A percentile compares a stretch with the other conserved stretches of the same genome.
phyloP scores from a whole-genome alignment of 1,140 invertebrate genomes.

The Microvelia longipes region DNA sequence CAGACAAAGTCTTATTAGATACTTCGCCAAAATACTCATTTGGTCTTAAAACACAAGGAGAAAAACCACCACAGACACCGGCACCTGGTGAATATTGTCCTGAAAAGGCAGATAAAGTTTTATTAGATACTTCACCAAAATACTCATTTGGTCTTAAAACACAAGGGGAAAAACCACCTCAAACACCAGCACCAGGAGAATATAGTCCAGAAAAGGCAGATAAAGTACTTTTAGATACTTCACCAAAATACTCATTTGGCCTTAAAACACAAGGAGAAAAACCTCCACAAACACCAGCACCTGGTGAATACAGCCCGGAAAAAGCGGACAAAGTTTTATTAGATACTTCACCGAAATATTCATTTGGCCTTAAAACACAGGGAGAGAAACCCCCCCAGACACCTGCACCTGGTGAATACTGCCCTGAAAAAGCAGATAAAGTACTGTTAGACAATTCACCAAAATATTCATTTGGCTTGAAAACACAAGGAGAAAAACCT shows the following conservation, averaged over 20 bases:
- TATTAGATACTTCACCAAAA: constrained; percentile 47
- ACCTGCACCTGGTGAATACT: constrained; percentile 58
- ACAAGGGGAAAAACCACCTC: constrained; percentile 37
- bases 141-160: constrained; percentile 51
- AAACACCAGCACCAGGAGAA: constrained; percentile 50
- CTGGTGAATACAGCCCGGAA: constrained; percentile 60
- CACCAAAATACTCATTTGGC: background rate
- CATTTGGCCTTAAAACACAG: constrained; percentile 44
- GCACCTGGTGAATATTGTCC: constrained; percentile 65
- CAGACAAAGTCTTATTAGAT: constrained; percentile 44
- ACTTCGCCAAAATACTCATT: constrained; percentile 53
- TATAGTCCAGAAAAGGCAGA: constrained; percentile 56
- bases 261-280: constrained; percentile 37
- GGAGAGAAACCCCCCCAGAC: constrained; percentile 37
- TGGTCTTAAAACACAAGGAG: constrained; percentile 40
- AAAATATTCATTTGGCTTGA: constrained; percentile 56
- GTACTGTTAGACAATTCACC: constrained; percentile 46
- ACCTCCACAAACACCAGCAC: constrained; percentile 59
- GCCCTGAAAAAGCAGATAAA: constrained; percentile 49
- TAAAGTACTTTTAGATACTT: constrained; percentile 39
- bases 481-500: constrained; percentile 49
- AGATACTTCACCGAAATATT: constrained; percentile 48
- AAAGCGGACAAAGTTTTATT: constrained; percentile 47
- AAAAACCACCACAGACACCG: constrained; percentile 49
- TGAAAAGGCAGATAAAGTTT: constrained; percentile 47